Evolutionary conservation across 2,113 vertebrate genomes (phyloP), one percentile per base, ranked within the genome.

Genomic region (Atherinomorus stipes): DNA sequence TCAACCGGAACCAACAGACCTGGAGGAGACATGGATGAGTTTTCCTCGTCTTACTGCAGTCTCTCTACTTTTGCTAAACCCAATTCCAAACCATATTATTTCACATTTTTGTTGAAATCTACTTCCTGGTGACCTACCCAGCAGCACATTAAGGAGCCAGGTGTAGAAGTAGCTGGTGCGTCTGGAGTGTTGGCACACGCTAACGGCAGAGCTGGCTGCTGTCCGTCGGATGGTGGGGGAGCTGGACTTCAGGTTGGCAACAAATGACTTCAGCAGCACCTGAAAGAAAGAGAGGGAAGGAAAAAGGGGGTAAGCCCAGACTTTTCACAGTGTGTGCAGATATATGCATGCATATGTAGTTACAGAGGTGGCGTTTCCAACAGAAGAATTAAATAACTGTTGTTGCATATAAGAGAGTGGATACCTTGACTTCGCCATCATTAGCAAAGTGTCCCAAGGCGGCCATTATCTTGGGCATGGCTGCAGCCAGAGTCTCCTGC

Each of bases 341-440:
- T 16, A 56, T 19, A 45, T 15, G 18, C 2, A 23, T 12, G n/a
- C 9, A 25, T 3, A 19, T 8, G 4, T 13, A 19, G 16, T 19
- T 2, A 5, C 3, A 1, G 11, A 44, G 4, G 7, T 11, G 18
- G 2, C 13, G n/a, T 38, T 22, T 11, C 38, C 16, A 16, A 13
- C 1, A 7, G 1, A 15, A 12, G 0, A 54, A 18, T 8, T 25
- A n/a, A n/a, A n/a, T 1, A 2, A 21, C 3, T 42, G 9, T 11
- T 12, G 3, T 3, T 40, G 11, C 38, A 16, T 42, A 15, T 16
- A 42, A 21, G 4, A 19, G 16, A 15, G 52, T 37, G 2, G 12
- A 13, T 95, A 99, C 98, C 97, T 99, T 99, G 75, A 99, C 96
- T 83, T 99, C 98, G 78, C 94, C 94, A 80, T 99, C 98, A 0